These are phyloP conservation scores for Andrena minutula DNA, from an alignment of 2,888 invertebrate species.

Conservation along the genomic window DNA sequence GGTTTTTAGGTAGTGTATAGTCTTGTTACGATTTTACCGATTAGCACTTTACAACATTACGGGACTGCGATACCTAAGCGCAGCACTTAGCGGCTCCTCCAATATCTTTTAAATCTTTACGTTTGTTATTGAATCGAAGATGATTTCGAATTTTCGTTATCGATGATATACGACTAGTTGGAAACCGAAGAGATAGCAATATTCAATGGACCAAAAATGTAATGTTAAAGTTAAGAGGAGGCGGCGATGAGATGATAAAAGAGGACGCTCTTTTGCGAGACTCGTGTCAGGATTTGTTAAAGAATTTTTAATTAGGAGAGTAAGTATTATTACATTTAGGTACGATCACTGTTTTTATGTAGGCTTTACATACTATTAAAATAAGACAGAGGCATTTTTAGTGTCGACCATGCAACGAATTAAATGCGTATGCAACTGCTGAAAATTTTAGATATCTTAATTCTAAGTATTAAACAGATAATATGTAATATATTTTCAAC, in stretches of 20 bases:
- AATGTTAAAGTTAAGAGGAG: slow-evolving; percentile 63
- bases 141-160: slow-evolving; percentile 32
- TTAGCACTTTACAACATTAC: slow-evolving; percentile 28
- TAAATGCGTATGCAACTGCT: slow-evolving; percentile 44
- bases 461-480: slow-evolving; percentile 60
- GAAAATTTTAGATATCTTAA: slow-evolving; percentile 61
- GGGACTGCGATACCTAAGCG: slow-evolving; percentile 48
- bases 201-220: slow-evolving; percentile 75
- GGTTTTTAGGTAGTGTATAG: slow-evolving; percentile 41
- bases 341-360: slow-evolving; percentile 52
- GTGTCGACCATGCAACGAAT: slow-evolving; percentile 58
- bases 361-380: slow-evolving; percentile 48
- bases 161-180: slow-evolving; percentile 47
- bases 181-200: slow-evolving; percentile 67
- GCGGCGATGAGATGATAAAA: slow-evolving; percentile 24
- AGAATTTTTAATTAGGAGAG: slow-evolving; percentile 56
- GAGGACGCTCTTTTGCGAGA: slow-evolving; percentile 27
- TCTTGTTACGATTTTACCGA: slow-evolving; percentile 45
- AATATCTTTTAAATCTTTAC: slow-evolving; percentile 41
- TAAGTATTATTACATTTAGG: slow-evolving; percentile 67
- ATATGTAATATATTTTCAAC: slow-evolving; percentile 66
- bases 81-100: slow-evolving; percentile 45
- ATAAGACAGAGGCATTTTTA: slow-evolving; percentile 56
- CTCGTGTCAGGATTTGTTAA: slow-evolving; percentile 41
- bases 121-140: slow-evolving; percentile 49